Percentiles rank a stretch among this genome's conserved stretches.
phyloP scores from a whole-genome alignment of 2,113 vertebrate genomes.

The Chloroceryle aenea region DNA sequence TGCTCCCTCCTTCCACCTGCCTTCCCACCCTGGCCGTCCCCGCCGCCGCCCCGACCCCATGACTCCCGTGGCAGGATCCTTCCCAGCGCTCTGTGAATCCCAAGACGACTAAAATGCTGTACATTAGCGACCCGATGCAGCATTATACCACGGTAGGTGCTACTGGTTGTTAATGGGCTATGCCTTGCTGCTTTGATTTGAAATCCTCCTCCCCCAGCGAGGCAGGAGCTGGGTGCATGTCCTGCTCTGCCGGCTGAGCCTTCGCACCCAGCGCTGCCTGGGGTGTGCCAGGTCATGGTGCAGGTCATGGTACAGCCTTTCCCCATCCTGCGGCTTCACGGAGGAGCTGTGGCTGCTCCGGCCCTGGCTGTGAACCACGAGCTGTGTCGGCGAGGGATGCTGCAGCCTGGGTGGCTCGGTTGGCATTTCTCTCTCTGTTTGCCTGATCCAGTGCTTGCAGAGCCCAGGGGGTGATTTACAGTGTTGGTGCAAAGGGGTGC shows the following conservation, averaged over 20 bases:
- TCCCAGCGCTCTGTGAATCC: slow-evolving; percentile 39
- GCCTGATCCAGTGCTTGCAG: background rate
- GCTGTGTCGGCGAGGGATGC: background rate
- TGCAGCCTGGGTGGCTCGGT: rapidly evolving
- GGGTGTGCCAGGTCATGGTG: background rate
- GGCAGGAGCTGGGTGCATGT: rapidly evolving
- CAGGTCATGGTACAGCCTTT: rapidly evolving
- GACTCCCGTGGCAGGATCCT: slow-evolving; percentile 66
- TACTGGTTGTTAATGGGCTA: background rate
- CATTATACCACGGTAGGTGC: slow-evolving; percentile 88
- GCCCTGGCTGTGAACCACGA: rapidly evolving
- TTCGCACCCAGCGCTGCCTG: background rate
- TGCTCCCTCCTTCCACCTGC: background rate
- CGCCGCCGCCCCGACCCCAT: slow-evolving; percentile 69
- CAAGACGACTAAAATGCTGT: slow-evolving; percentile 85
- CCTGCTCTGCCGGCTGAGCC: background rate
- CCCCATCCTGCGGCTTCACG: rapidly evolving
- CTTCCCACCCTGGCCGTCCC: background rate
- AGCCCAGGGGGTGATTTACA: background rate
- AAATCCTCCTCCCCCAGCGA: rapidly evolving
- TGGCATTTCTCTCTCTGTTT: rapidly evolving
- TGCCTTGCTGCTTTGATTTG: background rate
- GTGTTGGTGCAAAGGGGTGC: background rate
- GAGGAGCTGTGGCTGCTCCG: background rate
- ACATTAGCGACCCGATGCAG: slow-evolving; percentile 81